These are phyloP conservation scores for Harpalus rufipes DNA, from an alignment of 2,888 invertebrate species.

Conservation along the genomic window DNA sequence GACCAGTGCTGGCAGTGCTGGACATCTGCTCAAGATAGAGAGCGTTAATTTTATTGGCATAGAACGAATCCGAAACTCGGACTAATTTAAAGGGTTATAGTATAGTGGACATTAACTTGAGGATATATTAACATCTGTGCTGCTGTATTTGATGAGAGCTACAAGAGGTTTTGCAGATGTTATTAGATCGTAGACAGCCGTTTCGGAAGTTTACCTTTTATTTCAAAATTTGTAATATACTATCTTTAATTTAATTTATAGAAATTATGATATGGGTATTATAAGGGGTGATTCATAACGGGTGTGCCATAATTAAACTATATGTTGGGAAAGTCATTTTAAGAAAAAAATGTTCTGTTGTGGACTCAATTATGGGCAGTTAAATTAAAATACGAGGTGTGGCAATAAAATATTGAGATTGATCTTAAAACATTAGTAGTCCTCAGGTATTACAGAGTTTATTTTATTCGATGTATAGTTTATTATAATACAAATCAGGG, in stretches of 20 bases:
- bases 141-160: not conserved
- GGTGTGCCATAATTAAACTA: too few species aligned
- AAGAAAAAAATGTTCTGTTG: too few species aligned
- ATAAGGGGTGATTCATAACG: too few species aligned
- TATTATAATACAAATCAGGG: too few species aligned
- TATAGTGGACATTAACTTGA: not conserved
- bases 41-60: constrained; percentile 49
- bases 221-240: not conserved
- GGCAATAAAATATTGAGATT: too few species aligned
- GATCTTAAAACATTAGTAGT: too few species aligned
- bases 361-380: too few species aligned
- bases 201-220: not conserved
- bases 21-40: constrained; percentile 16
- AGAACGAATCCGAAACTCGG: not conserved
- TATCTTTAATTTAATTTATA: not conserved
- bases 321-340: too few species aligned
- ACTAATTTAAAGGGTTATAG: constrained; percentile 31
- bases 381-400: too few species aligned
- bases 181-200: not conserved
- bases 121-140: constrained; percentile 28
- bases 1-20: constrained; percentile 16
- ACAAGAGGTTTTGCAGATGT: not conserved
- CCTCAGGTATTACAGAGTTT: too few species aligned
- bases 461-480: too few species aligned
- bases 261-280: too few species aligned